Evolutionary conservation across 1,140 invertebrate genomes (phyloP).

Genomic region (Sitophilus oryzae): DNA sequence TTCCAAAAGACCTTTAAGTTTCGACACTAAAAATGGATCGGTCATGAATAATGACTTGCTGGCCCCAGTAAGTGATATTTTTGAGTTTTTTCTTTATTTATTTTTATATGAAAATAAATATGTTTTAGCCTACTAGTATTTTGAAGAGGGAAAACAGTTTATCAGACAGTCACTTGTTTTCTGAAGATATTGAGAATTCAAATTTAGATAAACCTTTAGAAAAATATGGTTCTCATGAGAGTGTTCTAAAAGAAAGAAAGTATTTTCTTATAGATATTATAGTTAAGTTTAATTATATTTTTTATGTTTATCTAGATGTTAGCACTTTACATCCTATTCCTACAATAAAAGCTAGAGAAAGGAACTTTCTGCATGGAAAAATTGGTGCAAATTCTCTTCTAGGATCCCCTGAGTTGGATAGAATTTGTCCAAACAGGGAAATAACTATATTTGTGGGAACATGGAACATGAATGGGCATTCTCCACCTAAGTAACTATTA

Average conservation of each 20-base stretch:
- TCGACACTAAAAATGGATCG: conserved; percentile 27
- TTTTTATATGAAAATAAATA: conserved; percentile 6
- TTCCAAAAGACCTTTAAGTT: conserved; percentile 39
- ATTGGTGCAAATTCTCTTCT: conserved; percentile 72
- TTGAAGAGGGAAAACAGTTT: conserved; percentile 36
- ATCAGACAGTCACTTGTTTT: conserved; percentile 34
- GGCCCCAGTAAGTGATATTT: conserved; percentile 13
- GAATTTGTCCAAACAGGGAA: conserved; percentile 78
- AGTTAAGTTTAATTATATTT: too few species aligned
- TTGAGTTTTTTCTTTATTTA: not conserved
- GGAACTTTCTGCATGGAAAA: conserved; percentile 74
- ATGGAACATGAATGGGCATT: conserved; percentile 94
- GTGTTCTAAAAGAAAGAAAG: conserved; percentile 36
- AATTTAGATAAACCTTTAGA: conserved; percentile 32
- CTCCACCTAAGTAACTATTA: conserved; percentile 56
- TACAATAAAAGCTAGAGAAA: conserved; percentile 68
- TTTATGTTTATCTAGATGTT: conserved; percentile 58
- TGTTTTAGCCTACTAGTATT: conserved; percentile 10
- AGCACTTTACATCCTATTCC: conserved; percentile 74
- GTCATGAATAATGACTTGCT: conserved; percentile 18
- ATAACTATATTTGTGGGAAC: conserved; percentile 85
- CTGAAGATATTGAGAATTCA: conserved; percentile 18
- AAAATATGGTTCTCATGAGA: conserved; percentile 40
- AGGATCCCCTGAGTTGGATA: conserved; percentile 74
- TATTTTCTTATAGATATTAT: not conserved